Percentiles rank a stretch among this genome's conserved stretches.
These are phyloP conservation scores for Didymodactylos carnosus DNA, from an alignment of 2,888 invertebrate genomes.

Conservation along the genomic window DNA sequence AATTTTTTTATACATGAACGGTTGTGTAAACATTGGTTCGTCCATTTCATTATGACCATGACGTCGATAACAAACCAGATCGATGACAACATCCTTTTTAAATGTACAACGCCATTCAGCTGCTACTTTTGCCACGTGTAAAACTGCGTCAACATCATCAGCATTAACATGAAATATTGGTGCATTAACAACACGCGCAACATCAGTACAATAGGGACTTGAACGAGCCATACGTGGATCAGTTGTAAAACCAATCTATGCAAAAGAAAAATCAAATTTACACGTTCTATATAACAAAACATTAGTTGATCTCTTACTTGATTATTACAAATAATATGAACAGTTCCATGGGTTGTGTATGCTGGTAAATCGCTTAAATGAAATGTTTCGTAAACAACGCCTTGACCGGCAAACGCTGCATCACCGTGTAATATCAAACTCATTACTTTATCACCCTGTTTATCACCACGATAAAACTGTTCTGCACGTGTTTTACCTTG, in stretches of 20 bases:
- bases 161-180: slow-evolving; percentile 84
- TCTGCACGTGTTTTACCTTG: slow-evolving; percentile 85
- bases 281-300: background rate
- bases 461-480: slow-evolving; percentile 79
- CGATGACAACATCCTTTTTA: slow-evolving; percentile 79
- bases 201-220: slow-evolving; percentile 76
- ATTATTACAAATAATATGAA: slow-evolving; percentile 82
- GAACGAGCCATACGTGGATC: slow-evolving; percentile 67
- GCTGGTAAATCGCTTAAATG: slow-evolving; percentile 77
- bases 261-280: too few species aligned
- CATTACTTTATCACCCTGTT: slow-evolving; percentile 75
- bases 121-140: slow-evolving; percentile 72
- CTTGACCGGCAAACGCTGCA: slow-evolving; percentile 83
- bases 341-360: slow-evolving; percentile 78
- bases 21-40: slow-evolving; percentile 92
- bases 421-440: slow-evolving; percentile 80
- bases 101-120: slow-evolving; percentile 78
- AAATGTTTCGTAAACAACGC: slow-evolving; percentile 85
- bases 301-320: slow-evolving; percentile 38
- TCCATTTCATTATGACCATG: slow-evolving; percentile 93
- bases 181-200: slow-evolving; percentile 72
- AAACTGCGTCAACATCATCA: slow-evolving; percentile 73
- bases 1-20: slow-evolving; percentile 55
- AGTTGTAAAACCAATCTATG: slow-evolving; percentile 66
- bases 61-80: slow-evolving; percentile 65